These are phyloP conservation scores for Odontophorus gujanensis DNA, from an alignment of 2,113 vertebrate genomes.

Conservation along the genomic window DNA sequence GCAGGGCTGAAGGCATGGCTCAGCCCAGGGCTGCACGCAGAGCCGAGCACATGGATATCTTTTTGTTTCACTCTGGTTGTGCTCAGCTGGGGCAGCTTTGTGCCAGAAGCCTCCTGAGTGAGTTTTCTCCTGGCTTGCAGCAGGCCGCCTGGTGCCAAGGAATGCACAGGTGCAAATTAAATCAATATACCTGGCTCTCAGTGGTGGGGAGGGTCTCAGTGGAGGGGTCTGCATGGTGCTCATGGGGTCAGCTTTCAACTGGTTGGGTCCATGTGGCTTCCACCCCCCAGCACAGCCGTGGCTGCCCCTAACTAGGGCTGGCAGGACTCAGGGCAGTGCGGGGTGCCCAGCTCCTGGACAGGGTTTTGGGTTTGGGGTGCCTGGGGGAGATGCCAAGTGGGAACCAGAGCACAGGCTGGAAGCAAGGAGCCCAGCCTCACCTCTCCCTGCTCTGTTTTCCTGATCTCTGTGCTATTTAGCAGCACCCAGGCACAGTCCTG, in stretches of 20 bases:
- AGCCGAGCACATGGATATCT: background rate
- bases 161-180: slow-evolving; percentile 61
- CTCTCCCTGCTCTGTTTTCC: background rate
- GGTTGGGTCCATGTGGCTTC: accelerated
- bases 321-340: background rate
- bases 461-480: background rate
- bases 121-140: slow-evolving; percentile 28
- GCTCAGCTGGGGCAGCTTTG: slow-evolving; percentile 33
- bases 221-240: background rate
- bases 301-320: background rate
- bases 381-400: background rate
- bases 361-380: background rate
- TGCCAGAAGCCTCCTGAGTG: slow-evolving; percentile 45
- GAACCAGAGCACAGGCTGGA: background rate
- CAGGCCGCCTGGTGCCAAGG: background rate
- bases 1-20: background rate
- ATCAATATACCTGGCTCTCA: slow-evolving; percentile 22
- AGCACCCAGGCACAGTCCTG: background rate
- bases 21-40: background rate
- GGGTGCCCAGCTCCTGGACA: accelerated
- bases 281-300: background rate
- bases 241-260: background rate
- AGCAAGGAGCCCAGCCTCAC: background rate
- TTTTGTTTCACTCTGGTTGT: background rate
- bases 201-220: background rate